Evolutionary conservation across 2,797 vertebrate genomes (phyloP).

Genomic region (Gambusia yucatana): DNA sequence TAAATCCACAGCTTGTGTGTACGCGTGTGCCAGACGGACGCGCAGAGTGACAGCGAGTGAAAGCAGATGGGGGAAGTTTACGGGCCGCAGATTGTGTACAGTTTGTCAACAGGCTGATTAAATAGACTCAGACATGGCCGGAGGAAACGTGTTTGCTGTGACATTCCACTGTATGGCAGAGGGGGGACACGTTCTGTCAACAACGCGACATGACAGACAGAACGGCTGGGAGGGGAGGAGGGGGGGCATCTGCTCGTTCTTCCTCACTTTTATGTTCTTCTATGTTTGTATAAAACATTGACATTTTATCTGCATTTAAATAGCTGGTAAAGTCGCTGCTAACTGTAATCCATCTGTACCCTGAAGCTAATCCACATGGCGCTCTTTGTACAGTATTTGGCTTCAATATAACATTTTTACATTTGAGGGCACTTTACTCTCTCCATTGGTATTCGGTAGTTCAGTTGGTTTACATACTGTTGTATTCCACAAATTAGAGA

Average conservation of each 20-base stretch:
- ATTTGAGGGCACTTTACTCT: slow-evolving; percentile 1
- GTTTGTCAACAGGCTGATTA: slow-evolving; percentile 79
- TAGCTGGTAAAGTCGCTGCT: slow-evolving; percentile 6
- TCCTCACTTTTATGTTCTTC: slow-evolving; percentile 20
- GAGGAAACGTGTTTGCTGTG: slow-evolving; percentile 77
- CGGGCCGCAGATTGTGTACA: slow-evolving; percentile 73
- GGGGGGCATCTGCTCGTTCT: slow-evolving; percentile 29
- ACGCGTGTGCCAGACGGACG: slow-evolving; percentile 42
- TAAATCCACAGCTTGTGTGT: slow-evolving; percentile 60
- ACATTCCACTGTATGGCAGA: slow-evolving; percentile 74
- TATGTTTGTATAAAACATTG: slow-evolving; percentile 26
- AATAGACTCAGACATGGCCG: slow-evolving; percentile 74
- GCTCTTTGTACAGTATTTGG: not conserved
- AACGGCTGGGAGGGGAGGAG: slow-evolving; percentile 6
- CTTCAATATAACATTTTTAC: not conserved
- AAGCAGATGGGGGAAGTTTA: slow-evolving; percentile 75
- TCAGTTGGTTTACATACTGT: not conserved
- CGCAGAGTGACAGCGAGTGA: slow-evolving; percentile 49
- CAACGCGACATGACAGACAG: slow-evolving; percentile 54
- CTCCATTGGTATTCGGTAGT: not conserved
- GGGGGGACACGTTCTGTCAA: slow-evolving; percentile 58
- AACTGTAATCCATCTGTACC: slow-evolving; percentile 1
- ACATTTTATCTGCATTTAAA: slow-evolving; percentile 16
- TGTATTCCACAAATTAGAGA: not conserved
- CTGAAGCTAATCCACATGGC: not conserved